Evolutionary conservation across 2,797 vertebrate genomes (phyloP), one percentile per base, ranked within the genome.

Genomic region (Peromyscus aztecus): DNA sequence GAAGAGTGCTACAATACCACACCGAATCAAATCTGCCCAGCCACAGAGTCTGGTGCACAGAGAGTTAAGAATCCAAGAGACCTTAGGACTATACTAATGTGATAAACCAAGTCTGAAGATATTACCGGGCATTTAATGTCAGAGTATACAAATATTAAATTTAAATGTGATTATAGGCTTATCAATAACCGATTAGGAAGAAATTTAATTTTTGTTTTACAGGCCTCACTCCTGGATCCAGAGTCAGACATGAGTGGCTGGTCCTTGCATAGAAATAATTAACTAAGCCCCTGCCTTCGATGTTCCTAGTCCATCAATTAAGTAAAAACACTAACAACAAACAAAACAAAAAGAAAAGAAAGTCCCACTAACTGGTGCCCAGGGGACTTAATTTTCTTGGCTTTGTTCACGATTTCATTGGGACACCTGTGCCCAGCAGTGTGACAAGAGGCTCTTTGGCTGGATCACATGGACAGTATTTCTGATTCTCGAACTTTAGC

Each of bases 121-220:
- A 29, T 71, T 29, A 82, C 37, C 63, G 49, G 12, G 7, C 4
- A 82, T 69, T 78, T 86, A 80, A n/a, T 17, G 59, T 91, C 10
- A n/a, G 80, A 57, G 76, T 80, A 84, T 69, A 29, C 91, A 89
- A 95, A 67, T 19, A 43, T 52, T 77, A 86, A 63, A 71, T 71
- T 90, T 89, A 92, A 78, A 75, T 65, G 82, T 52, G 65, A 87
- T 43, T 21, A 78, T 78, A 87, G 63, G 11, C 31, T 96, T 59
- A 71, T 61, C 67, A 89, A 55, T 81, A 90, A 85, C 40, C 8
- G 37, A 85, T 82, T 63, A 69, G 37, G 11, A 14, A 96, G 88
- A 91, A 94, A 87, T 73, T 69, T 80, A 80, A 83, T 90, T 93
- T 90, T 86, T n/a, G 71, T 92, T 85, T 90, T 43, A 49, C 37